Conservation (phyloP, 2,888 invertebrate genomes). For the Ophion ellenae region DNA sequence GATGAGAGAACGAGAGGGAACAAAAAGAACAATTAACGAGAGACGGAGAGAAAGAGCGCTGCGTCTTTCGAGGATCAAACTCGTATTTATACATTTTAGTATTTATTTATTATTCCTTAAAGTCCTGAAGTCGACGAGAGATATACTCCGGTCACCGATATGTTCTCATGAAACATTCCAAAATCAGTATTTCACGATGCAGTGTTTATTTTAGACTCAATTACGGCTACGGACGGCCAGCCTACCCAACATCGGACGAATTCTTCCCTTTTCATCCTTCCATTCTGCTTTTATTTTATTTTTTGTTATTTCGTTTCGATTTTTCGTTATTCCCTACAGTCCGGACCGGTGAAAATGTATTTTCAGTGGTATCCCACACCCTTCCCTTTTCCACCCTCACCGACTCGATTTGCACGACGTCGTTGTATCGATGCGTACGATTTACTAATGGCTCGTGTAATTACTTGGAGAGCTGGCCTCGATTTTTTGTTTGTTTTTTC, state of each 20-base stretch:
- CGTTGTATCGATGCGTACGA: conserved; percentile 4
- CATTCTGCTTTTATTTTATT: background rate
- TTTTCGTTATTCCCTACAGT: too few species aligned
- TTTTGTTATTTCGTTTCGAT: too few species aligned
- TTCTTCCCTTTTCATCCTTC: background rate
- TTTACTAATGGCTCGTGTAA: conserved; percentile 30
- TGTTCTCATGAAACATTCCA: conserved; percentile 77
- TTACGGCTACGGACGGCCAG: background rate
- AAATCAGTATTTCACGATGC: conserved; percentile 80
- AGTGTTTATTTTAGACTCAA: conserved; percentile 47
- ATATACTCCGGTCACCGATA: conserved; percentile 16
- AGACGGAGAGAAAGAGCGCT: conserved; percentile 22
- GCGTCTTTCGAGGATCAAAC: conserved; percentile 40
- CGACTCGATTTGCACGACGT: conserved; percentile 25
- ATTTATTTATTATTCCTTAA: conserved; percentile 80
- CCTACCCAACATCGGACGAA: conserved; percentile 20
- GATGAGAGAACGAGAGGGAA: background rate
- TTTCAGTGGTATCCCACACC: too few species aligned
- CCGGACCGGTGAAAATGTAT: too few species aligned
- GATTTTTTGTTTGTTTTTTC: conserved; percentile 56
- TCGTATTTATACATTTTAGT: conserved; percentile 72
- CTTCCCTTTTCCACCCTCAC: conserved; percentile 8
- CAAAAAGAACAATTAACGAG: conserved; percentile 7
- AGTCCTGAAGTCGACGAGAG: conserved; percentile 68
- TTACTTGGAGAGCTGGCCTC: conserved; percentile 68